Evolutionary conservation across 2,888 invertebrate genomes (phyloP).

Genomic region (Melinaea marsaeus): DNA sequence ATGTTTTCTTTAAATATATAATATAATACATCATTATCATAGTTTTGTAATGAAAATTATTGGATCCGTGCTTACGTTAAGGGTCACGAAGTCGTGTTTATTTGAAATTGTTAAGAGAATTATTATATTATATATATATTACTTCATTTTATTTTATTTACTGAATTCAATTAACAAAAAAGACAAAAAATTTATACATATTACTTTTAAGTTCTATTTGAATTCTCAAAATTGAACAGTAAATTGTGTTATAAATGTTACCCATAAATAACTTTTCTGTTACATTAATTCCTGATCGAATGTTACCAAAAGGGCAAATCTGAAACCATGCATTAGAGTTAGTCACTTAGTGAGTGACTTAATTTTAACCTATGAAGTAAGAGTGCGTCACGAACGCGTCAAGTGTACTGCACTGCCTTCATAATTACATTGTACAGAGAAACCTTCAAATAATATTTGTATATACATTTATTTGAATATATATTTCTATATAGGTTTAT

Average conservation of each 20-base stretch:
- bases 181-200: too few species aligned
- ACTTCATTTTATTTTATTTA: not conserved
- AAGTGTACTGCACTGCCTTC: not conserved
- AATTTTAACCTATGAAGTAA: constrained; percentile 39
- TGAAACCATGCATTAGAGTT: constrained; percentile 19
- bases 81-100: constrained; percentile 31
- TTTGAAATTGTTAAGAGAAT: constrained; percentile 19
- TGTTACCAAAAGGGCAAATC: constrained; percentile 24
- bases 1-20: not conserved
- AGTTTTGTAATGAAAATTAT: not conserved
- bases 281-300: constrained; percentile 5
- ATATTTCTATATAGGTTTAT: too few species aligned
- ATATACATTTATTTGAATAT: too few species aligned
- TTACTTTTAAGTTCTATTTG: too few species aligned
- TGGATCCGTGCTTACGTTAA: constrained; percentile 19
- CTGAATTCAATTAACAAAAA: too few species aligned
- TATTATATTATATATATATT: not conserved
- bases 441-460: not conserved
- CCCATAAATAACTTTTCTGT: not conserved
- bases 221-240: not conserved
- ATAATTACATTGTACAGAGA: not conserved
- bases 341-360: constrained; percentile 32
- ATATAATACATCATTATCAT: not conserved
- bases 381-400: constrained; percentile 26
- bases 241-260: not conserved